phyloP scores from a whole-genome alignment of 2,888 invertebrate genomes.

The Megaustenia siamemsis region DNA sequence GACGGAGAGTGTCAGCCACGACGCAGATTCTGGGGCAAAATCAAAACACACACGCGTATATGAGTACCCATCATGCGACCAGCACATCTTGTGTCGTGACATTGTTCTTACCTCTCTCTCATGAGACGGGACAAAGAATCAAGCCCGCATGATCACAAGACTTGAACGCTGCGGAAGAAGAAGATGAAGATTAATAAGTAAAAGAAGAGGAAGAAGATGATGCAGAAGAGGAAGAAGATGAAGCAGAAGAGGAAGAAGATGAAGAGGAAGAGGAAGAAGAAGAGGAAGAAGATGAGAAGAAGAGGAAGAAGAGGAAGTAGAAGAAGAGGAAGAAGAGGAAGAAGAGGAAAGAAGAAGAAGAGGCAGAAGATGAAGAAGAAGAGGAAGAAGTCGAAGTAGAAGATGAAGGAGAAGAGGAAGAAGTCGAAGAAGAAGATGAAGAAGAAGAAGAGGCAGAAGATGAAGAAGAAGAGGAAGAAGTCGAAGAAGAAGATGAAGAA shows the following conservation, averaged over 20 bases:
- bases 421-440: slow-evolving; percentile 8
- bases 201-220: slow-evolving; percentile 10
- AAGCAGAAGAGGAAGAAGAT: not conserved
- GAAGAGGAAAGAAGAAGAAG: not conserved
- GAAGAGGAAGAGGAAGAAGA: not conserved
- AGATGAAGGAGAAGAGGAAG: slow-evolving; percentile 22
- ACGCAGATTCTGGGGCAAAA: too few species aligned
- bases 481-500: not conserved
- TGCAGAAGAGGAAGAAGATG: not conserved
- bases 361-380: not conserved
- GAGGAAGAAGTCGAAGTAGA: not conserved
- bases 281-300: slow-evolving; percentile 17
- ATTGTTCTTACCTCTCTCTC: too few species aligned
- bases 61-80: too few species aligned
- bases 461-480: slow-evolving; percentile 9
- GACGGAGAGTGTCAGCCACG: too few species aligned
- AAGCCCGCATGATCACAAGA: too few species aligned
- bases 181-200: slow-evolving; percentile 11
- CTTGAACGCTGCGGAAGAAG: too few species aligned
- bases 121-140: too few species aligned
- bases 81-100: too few species aligned
- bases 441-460: not conserved
- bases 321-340: not conserved
- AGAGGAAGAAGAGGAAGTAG: slow-evolving; percentile 6
- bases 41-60: too few species aligned